Evolutionary conservation across 2,888 invertebrate genomes (phyloP).

Genomic region (Pinctada fucata): DNA sequence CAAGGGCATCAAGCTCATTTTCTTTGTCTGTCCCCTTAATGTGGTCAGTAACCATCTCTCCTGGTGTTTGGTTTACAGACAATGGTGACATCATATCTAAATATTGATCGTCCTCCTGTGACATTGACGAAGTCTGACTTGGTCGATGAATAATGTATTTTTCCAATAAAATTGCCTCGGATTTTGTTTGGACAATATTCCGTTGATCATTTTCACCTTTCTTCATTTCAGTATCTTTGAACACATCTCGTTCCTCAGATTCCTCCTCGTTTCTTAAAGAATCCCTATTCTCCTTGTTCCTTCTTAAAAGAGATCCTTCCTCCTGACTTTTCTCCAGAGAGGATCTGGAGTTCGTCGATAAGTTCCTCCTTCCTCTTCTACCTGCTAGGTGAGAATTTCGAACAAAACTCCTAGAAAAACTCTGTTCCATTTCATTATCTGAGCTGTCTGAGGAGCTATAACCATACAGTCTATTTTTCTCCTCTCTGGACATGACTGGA

Average conservation of each 20-base stretch:
- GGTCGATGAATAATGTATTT: slow-evolving; percentile 25
- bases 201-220: not conserved
- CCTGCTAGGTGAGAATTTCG: slow-evolving; percentile 22
- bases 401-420: not conserved
- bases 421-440: slow-evolving; percentile 1
- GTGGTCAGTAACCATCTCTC: not conserved
- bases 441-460: slow-evolving; percentile 13
- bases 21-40: not conserved
- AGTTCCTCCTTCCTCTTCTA: slow-evolving; percentile 30
- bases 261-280: not conserved
- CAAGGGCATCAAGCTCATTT: not conserved
- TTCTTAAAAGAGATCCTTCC: not conserved
- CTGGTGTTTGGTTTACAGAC: not conserved
- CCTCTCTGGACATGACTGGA: not conserved
- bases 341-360: slow-evolving; percentile 12
- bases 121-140: not conserved
- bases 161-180: slow-evolving; percentile 26
- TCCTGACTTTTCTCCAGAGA: not conserved
- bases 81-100: not conserved
- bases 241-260: not conserved
- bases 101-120: not conserved
- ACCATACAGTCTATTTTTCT: not conserved
- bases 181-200: not conserved
- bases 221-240: not conserved
- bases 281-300: not conserved